Evolutionary conservation across 2,113 vertebrate genomes (phyloP), one percentile per base, ranked within the genome.

Genomic region (Psilopsiagon aurifrons): DNA sequence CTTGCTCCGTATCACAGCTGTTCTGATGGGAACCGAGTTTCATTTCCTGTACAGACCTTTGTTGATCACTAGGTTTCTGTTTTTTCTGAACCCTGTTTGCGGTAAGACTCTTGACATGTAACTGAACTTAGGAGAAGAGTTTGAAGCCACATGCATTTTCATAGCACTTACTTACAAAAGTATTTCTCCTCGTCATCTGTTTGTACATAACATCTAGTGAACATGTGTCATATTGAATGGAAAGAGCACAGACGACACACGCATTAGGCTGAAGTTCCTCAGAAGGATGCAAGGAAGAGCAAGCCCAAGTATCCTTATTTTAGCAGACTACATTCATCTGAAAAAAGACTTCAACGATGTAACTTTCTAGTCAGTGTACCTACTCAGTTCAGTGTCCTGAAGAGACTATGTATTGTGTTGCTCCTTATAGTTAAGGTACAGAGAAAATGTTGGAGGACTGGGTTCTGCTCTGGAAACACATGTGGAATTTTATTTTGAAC

Each of bases 31-130:
- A 86, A 31, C 69, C 4, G 25, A 52, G 25, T 96, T 87, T 95
- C 91, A 33, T 94, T 96, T 97, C 96, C 96, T 97, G 93, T 18
- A 7, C 57, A 13, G 81, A 14, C 70, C 83, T 92, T 31, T 75
- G 91, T 31, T 33, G 75, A 78, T 67, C 5, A 4, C 76, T 9
- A 17, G 11, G 16, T 12, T 63, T 37, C 60, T 75, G 83, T 11
- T 94, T 82, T 68, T 28, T 46, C 41, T 64, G 57, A 70, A 63
- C 57, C 18, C 74, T 68, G 54, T 8, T 92, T 96, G 96, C 1
- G 77, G 95, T 89, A 69, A 83, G 86, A 27, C 59, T 86, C 47
- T 4, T 69, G 73, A 12, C 95, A 37, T 27, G 18, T 22, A 91
- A 60, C 82, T 87, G 79, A 86, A 69, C 83, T 37, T 24, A 9